phyloP scores from a whole-genome alignment of 2,888 invertebrate genomes.

The Idaea biselata region DNA sequence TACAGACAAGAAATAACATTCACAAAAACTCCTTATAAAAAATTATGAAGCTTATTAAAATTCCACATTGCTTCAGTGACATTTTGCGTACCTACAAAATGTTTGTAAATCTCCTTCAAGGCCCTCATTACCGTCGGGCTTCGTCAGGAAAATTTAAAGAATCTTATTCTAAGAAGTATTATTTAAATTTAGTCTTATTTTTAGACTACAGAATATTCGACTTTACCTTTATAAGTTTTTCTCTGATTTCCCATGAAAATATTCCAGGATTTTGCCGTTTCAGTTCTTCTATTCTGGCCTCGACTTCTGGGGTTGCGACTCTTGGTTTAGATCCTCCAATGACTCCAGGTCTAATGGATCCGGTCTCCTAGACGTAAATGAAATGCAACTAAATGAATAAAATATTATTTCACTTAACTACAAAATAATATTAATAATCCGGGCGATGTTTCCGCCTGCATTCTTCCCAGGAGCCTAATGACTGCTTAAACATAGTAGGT shows the following conservation, averaged over 20 bases:
- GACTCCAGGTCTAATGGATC: conserved; percentile 95
- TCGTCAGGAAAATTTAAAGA: conserved; percentile 12
- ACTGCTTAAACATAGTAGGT: too few species aligned
- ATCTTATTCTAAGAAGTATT: not conserved
- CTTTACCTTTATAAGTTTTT: conserved; percentile 89
- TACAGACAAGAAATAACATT: not conserved
- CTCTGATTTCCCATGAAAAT: conserved; percentile 97
- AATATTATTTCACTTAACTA: conserved; percentile 5
- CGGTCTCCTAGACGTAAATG: conserved; percentile 87
- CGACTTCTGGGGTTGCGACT: conserved; percentile 96
- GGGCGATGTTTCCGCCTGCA: not conserved
- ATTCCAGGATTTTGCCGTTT: conserved; percentile 96
- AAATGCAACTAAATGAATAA: conserved; percentile 18
- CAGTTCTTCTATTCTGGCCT: conserved; percentile 93
- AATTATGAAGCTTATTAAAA: conserved; percentile 8
- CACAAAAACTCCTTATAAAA: conserved; percentile 5
- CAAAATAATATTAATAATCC: not conserved
- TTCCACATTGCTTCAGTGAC: conserved; percentile 17
- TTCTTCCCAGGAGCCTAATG: too few species aligned
- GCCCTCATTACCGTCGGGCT: not conserved
- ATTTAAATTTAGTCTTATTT: not conserved
- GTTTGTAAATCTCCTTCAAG: conserved; percentile 13
- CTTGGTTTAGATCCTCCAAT: conserved; percentile 97
- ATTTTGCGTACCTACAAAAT: conserved; percentile 13
- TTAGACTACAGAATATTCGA: conserved; percentile 2